Evolutionary conservation across 2,888 invertebrate genomes (phyloP).

Genomic region (Lymantria monacha): DNA sequence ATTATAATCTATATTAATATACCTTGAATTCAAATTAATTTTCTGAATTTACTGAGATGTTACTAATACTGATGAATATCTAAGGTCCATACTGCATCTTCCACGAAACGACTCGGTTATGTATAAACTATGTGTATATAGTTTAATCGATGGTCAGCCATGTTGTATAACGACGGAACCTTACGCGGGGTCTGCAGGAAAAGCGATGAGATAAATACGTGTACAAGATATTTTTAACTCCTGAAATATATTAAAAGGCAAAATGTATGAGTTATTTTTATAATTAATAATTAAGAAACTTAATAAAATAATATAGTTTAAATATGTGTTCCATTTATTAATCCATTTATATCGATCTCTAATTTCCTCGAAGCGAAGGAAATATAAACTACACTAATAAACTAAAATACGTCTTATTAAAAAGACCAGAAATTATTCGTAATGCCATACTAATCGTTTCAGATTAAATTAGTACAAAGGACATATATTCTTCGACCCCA

Average conservation of each 20-base stretch:
- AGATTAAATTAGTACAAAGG: too few species aligned
- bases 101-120: slow-evolving; percentile 29
- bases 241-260: slow-evolving; percentile 53
- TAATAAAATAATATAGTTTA: too few species aligned
- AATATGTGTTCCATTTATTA: too few species aligned
- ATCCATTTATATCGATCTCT: too few species aligned
- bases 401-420: too few species aligned
- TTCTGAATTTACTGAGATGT: slow-evolving; percentile 32
- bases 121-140: slow-evolving; percentile 33
- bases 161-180: slow-evolving; percentile 39
- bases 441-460: too few species aligned
- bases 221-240: slow-evolving; percentile 36
- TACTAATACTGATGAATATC: slow-evolving; percentile 37
- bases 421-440: too few species aligned
- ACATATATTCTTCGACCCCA: too few species aligned
- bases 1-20: slow-evolving; percentile 29
- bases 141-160: slow-evolving; percentile 36
- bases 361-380: too few species aligned
- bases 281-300: not conserved
- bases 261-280: slow-evolving; percentile 28
- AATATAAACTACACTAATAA: too few species aligned
- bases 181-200: slow-evolving; percentile 58
- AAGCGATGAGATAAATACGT: slow-evolving; percentile 52
- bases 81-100: slow-evolving; percentile 35
- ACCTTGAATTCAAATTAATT: slow-evolving; percentile 33